Base-by-base conservation (phyloP, 2,113 vertebrate genomes). In the Bos javanicus region DNA sequence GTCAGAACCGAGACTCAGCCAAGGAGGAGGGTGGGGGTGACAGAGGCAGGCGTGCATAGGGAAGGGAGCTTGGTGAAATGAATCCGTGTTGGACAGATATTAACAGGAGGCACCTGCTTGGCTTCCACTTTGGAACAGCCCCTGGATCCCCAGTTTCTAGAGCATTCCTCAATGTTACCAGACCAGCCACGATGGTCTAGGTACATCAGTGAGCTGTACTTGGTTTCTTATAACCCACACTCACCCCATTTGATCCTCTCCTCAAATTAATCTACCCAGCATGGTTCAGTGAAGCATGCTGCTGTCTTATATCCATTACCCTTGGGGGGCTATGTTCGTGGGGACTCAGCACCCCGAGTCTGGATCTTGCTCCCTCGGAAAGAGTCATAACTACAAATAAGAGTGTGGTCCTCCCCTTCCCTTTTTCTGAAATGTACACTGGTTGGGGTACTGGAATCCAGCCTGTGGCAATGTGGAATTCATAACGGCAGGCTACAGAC, bases 11-110 rank as follows among this genome's bases (percentile, higher is more conserved):
- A 54, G 86, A 36, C 39, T 30, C 2, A 7, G 17, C 3, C 54
- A 16, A 16, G n/a, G 54, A 8, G 28, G 1, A 12, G 0, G 30
- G 13, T 3, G 54, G 14, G 15, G 14, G 36, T 19, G 36, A 52
- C 17, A 8, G 7, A 15, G 36, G 19, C 0, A 0, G 19, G 17
- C 0, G 0, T n/a, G 76, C 13, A 0, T 1, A 2, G 36, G 19
- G 54, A 3, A 25, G 4, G 2, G 28, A 36, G 1, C 43, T 39
- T 7, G 5, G 43, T 3, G 50, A 26, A 3, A 5, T 13, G 50
- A 64, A 6, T 14, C 81, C 13, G 0, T 9, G 2, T 0, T 0
- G 14, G 16, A 7, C 2, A 25, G 10, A 12, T 54, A 4, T 7
- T 14, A 7, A 52, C 30, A 54, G 46, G 43, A n/a, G 1, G 52